Evolutionary conservation across 1,140 invertebrate genomes (phyloP).

Genomic region (Rhopalosiphum maidis): DNA sequence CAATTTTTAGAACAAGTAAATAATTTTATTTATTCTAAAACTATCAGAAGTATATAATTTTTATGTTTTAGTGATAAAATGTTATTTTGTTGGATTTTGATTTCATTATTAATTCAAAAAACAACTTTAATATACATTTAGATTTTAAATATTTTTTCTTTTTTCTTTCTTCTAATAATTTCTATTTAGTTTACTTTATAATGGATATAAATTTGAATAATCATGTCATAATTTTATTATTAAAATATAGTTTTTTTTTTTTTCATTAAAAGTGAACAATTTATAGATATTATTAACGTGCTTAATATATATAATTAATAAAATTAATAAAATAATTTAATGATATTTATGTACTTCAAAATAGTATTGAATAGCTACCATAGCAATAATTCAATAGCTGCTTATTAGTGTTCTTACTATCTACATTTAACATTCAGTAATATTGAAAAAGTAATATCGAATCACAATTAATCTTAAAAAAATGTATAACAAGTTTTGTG

Average conservation of each 20-base stretch:
- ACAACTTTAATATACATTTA: not conserved
- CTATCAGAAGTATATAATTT: not conserved
- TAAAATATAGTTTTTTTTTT: not conserved
- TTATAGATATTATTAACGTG: too few relatives aligned
- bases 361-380: not conserved
- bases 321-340: too few relatives aligned
- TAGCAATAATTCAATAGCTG: not conserved
- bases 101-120: not conserved
- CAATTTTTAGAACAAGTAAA: not conserved
- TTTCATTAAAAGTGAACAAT: too few relatives aligned
- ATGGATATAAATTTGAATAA: too few relatives aligned
- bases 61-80: not conserved
- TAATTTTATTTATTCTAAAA: not conserved
- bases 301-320: too few relatives aligned
- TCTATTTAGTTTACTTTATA: not conserved
- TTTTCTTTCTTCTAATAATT: not conserved
- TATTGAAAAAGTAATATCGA: too few relatives aligned
- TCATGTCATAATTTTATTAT: too few relatives aligned
- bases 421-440: not conserved
- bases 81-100: not conserved
- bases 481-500: not conserved
- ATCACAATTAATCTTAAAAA: not conserved
- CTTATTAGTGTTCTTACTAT: not conserved
- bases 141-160: not conserved
- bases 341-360: not conserved